Evolutionary conservation across 2,113 vertebrate genomes (phyloP), one percentile per base, ranked within the genome.

Genomic region (Anarhynchus alexandrinus): DNA sequence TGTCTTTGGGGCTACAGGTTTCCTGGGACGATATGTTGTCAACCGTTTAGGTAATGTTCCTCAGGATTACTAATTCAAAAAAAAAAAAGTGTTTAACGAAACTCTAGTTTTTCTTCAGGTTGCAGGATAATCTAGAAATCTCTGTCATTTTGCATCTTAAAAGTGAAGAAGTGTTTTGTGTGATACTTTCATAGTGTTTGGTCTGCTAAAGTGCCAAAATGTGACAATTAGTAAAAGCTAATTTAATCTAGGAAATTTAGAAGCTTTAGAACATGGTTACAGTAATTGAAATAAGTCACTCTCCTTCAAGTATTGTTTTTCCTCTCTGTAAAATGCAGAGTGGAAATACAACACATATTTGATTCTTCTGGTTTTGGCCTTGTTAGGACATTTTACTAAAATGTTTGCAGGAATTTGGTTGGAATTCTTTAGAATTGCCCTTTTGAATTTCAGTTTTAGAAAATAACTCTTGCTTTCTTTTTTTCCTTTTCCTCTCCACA

Each of bases 1-100:
- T 1, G 99, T 99, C 51, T 99, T 99, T 81, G 99, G 99, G 73
- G 99, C 99, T 42, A 99, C 99, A 3, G 99, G 99, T 23, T 99
- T 99, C 89, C 96, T 99, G 88, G 99, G 99, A 27, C 98, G 99
- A 80, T 99, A 99, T 2, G 98, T 99, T 34, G 99, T 99, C 96
- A 99, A 98, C 77, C 98, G 98, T 34, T 98, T 99, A 59, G 99
- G 99, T 99, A 97, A 98, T 36, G 70, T 57, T 57, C 20, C 4
- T 30, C 12, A 16, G 32, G 13, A 78, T 10, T 27, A 2, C 36
- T 54, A 7, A n/a, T 23, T 36, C n/a, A 47, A 43, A 43, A 14
- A 25, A 5, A 8, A 17, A 34, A 42, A n/a, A 6, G 2, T 17
- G 9, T 25, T 34, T 22, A 29, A 32, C 0, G 0, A 29, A 86